Conservation (phyloP, 2,888 invertebrate species). For the Apamea anceps region DNA sequence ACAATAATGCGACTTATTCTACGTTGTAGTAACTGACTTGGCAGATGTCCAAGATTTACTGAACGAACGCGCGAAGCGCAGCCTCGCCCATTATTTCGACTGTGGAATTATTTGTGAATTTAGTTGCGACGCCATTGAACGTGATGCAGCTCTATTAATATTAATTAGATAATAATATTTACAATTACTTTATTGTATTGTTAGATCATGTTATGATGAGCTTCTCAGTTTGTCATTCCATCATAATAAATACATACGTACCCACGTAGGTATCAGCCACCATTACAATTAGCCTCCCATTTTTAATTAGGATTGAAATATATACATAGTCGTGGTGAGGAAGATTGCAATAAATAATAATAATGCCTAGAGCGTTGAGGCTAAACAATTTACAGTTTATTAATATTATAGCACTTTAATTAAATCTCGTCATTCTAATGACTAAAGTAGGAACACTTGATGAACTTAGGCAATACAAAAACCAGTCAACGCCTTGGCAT, state of each 20-base stretch:
- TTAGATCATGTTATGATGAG: not conserved
- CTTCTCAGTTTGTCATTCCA: constrained; percentile 9
- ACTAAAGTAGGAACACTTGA: not conserved
- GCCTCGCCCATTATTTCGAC: constrained; percentile 39
- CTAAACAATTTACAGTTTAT: constrained; percentile 6
- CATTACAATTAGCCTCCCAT: not conserved
- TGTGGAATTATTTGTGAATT: constrained; percentile 39
- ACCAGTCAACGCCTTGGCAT: not conserved
- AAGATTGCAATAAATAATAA: constrained; percentile 36
- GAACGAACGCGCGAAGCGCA: constrained; percentile 40
- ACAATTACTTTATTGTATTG: not conserved
- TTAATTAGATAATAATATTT: constrained; percentile 23
- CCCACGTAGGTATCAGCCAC: not conserved
- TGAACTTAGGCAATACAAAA: not conserved
- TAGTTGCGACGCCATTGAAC: constrained; percentile 23
- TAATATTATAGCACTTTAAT: constrained; percentile 7
- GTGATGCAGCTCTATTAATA: constrained; percentile 32
- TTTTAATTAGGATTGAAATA: constrained; percentile 10
- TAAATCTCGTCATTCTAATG: not conserved
- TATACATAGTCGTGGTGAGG: constrained; percentile 1
- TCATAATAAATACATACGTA: not conserved
- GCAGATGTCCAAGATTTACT: constrained; percentile 71
- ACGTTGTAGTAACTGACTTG: constrained; percentile 72
- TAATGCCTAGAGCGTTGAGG: constrained; percentile 3
- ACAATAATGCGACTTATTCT: constrained; percentile 66